Conservation (phyloP, 1,140 invertebrate species). For the Drosophila ambigua region DNA sequence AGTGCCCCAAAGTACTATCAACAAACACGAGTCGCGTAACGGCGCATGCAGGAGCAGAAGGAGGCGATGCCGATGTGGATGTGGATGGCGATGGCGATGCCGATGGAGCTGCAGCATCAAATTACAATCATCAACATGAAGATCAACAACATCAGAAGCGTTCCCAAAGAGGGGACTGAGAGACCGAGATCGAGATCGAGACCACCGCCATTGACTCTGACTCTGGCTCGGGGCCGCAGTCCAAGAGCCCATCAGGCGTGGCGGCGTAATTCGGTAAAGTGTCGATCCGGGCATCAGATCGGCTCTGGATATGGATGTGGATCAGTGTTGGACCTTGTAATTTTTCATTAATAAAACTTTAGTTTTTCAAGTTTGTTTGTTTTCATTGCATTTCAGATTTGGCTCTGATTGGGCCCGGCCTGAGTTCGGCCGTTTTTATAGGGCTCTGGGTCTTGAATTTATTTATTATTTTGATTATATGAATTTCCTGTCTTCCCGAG, state of each 20-base stretch:
- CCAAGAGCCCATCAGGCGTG: slow-evolving; percentile 1
- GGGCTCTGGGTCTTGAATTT: slow-evolving; percentile 21
- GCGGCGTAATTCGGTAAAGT: slow-evolving; percentile 72
- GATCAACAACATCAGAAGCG: slow-evolving; percentile 27
- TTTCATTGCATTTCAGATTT: slow-evolving; percentile 40
- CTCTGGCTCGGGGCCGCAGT: too few relatives aligned
- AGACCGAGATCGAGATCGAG: background rate
- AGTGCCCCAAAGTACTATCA: slow-evolving; percentile 45
- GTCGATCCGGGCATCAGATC: slow-evolving; percentile 4
- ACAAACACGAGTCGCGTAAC: slow-evolving; percentile 61
- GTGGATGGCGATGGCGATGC: too few relatives aligned
- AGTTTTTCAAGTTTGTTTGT: slow-evolving; percentile 53
- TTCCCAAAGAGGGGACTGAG: slow-evolving; percentile 4
- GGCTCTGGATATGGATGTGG: background rate
- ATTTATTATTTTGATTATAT: slow-evolving; percentile 37
- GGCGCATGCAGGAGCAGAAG: slow-evolving; percentile 35
- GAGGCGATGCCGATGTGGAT: background rate
- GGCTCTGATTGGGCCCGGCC: slow-evolving; percentile 3
- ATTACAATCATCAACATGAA: slow-evolving; percentile 54
- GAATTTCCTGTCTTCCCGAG: slow-evolving; percentile 69
- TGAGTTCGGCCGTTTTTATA: slow-evolving; percentile 3
- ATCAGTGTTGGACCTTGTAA: slow-evolving; percentile 12
- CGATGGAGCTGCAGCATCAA: slow-evolving; percentile 27
- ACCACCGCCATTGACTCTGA: too few relatives aligned
- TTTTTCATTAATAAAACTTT: slow-evolving; percentile 34